Conservation (phyloP, 2,888 invertebrate species). For the Acrocyrtus sp. region DNA sequence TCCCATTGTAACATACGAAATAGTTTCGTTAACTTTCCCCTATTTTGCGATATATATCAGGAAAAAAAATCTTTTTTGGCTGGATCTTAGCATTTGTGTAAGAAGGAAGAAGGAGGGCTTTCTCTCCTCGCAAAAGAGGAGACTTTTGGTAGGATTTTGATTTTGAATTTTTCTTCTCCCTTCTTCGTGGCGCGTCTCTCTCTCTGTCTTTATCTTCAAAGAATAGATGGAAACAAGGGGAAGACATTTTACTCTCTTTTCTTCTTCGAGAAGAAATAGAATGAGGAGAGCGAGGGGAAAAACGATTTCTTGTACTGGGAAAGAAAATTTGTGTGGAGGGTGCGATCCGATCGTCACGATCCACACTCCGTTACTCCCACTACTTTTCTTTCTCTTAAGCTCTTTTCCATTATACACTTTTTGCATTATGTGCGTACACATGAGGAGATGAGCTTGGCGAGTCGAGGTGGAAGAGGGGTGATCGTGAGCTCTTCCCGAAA, state of each 20-base stretch:
- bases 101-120: too few relatives aligned
- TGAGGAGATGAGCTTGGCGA: neutral
- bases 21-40: too few relatives aligned
- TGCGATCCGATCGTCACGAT: neutral
- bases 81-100: too few relatives aligned
- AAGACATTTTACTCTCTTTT: neutral
- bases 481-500: too few relatives aligned
- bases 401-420: neutral
- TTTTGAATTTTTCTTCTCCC: neutral
- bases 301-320: neutral
- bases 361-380: too few relatives aligned
- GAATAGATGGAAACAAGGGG: neutral
- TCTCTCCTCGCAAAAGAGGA: too few relatives aligned
- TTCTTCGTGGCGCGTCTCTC: neutral
- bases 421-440: neutral
- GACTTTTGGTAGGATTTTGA: too few relatives aligned
- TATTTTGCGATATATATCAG: too few relatives aligned
- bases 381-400: too few relatives aligned
- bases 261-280: neutral
- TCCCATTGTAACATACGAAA: too few relatives aligned
- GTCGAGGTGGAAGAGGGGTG: neutral
- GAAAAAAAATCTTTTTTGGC: too few relatives aligned
- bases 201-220: neutral
- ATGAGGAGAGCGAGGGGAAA: neutral
- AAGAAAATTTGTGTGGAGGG: neutral